A percentile compares a stretch with the other conserved stretches of the same genome.
Conservation (phyloP, 2,888 invertebrate genomes). For the Leptopilina drosophilae region DNA sequence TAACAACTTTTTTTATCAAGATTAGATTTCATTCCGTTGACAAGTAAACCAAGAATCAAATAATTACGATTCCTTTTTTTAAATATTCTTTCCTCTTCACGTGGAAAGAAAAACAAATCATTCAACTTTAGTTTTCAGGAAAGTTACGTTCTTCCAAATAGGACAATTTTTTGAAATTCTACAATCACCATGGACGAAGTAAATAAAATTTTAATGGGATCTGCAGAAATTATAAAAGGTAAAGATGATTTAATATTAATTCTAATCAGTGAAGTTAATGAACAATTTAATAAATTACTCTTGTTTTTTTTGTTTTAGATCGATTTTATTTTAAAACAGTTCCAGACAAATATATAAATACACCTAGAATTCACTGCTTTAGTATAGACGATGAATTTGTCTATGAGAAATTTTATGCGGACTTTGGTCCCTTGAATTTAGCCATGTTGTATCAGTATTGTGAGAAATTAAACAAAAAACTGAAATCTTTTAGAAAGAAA, state of each 20-base stretch:
- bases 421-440: conserved; percentile 94
- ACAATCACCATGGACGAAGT: conserved; percentile 69
- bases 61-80: neutral
- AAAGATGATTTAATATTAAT: conserved; percentile 39
- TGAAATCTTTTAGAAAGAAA: conserved; percentile 84
- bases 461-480: conserved; percentile 85
- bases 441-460: conserved; percentile 92
- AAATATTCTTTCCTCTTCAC: neutral
- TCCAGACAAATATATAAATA: conserved; percentile 82
- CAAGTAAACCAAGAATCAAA: neutral
- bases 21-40: neutral
- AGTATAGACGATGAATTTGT: conserved; percentile 87
- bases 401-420: conserved; percentile 91
- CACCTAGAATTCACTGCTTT: conserved; percentile 86
- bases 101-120: neutral
- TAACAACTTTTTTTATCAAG: neutral
- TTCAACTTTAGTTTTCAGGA: conserved; percentile 10
- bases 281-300: conserved; percentile 15
- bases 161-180: neutral
- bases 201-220: conserved; percentile 67
- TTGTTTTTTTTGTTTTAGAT: conserved; percentile 70
- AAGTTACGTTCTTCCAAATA: conserved; percentile 7
- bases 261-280: too few relatives aligned
- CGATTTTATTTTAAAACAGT: conserved; percentile 88
- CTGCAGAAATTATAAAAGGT: conserved; percentile 74